Conservation (phyloP, 2,797 vertebrate genomes). For the Tiaroga cobitis region DNA sequence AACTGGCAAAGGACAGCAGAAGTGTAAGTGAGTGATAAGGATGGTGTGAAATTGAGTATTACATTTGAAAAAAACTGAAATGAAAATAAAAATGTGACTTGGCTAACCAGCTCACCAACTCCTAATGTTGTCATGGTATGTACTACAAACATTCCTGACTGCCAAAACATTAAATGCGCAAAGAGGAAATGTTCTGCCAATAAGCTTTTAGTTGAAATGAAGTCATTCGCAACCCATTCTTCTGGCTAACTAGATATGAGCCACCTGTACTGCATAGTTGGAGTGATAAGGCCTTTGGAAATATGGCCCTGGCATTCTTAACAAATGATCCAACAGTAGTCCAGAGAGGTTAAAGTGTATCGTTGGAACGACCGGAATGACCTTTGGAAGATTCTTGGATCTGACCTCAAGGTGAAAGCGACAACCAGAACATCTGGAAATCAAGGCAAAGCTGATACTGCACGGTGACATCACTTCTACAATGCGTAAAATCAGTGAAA, state of each 20-base stretch:
- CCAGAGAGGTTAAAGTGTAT: conserved; percentile 7
- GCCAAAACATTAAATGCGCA: conserved; percentile 17
- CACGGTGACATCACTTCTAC: conserved; percentile 13
- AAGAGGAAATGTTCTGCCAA: conserved; percentile 18
- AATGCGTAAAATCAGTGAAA: not conserved
- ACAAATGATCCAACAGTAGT: conserved; percentile 12
- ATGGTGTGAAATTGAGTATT: conserved; percentile 14
- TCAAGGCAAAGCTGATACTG: not conserved
- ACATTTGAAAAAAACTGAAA: not conserved
- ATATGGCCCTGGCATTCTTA: conserved; percentile 26
- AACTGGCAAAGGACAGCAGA: conserved; percentile 19
- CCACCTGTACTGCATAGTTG: conserved; percentile 10
- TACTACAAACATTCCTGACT: not conserved
- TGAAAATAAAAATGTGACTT: conserved; percentile 8
- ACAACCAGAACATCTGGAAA: conserved; percentile 8
- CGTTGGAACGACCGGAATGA: not conserved
- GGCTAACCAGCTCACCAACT: conserved; percentile 7
- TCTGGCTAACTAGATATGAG: conserved; percentile 8
- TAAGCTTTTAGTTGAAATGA: conserved; percentile 29
- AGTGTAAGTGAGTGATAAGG: conserved; percentile 25
- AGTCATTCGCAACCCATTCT: not conserved
- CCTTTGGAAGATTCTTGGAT: conserved; percentile 17
- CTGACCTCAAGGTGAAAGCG: conserved; percentile 17
- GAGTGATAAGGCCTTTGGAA: not conserved
- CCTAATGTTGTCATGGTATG: not conserved